A percentile compares a stretch with the other conserved stretches of the same genome.
Evolutionary conservation across 2,797 vertebrate species (phyloP).

Genomic region (Acanthornis magna): DNA sequence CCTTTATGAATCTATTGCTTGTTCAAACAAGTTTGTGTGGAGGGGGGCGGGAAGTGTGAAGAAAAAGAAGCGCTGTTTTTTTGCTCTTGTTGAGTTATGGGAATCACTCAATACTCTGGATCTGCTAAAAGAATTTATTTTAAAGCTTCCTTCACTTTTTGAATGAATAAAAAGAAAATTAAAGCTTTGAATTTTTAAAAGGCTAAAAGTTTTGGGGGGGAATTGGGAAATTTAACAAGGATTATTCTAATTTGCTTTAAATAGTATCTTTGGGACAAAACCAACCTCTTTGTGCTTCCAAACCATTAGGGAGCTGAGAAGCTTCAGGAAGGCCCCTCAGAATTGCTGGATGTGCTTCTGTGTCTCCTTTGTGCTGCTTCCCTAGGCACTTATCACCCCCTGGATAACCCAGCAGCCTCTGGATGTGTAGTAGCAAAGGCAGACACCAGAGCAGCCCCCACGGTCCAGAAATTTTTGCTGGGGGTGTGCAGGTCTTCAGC

Average conservation of each 20-base stretch:
- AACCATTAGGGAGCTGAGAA: neutral
- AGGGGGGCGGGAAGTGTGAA: neutral
- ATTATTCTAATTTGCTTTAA: neutral
- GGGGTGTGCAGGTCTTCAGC: neutral
- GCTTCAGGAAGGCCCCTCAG: neutral
- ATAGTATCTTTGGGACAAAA: rapidly evolving
- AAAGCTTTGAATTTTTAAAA: neutral
- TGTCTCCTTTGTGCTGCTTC: neutral
- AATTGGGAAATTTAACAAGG: neutral
- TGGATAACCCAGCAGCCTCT: neutral
- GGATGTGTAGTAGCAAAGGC: neutral
- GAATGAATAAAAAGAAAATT: neutral
- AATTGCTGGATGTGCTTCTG: neutral
- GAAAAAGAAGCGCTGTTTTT: neutral
- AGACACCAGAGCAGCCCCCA: neutral
- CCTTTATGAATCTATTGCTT: conserved; percentile 48
- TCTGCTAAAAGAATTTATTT: neutral
- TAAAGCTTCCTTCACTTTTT: neutral
- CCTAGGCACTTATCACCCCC: neutral
- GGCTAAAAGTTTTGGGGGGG: neutral
- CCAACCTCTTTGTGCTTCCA: neutral
- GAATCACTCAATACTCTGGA: neutral
- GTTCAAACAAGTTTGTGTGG: conserved; percentile 44
- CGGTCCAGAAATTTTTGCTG: rapidly evolving
- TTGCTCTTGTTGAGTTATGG: neutral